Conservation (phyloP, 2,113 vertebrate genomes). For the Chloropsis hardwickii region DNA sequence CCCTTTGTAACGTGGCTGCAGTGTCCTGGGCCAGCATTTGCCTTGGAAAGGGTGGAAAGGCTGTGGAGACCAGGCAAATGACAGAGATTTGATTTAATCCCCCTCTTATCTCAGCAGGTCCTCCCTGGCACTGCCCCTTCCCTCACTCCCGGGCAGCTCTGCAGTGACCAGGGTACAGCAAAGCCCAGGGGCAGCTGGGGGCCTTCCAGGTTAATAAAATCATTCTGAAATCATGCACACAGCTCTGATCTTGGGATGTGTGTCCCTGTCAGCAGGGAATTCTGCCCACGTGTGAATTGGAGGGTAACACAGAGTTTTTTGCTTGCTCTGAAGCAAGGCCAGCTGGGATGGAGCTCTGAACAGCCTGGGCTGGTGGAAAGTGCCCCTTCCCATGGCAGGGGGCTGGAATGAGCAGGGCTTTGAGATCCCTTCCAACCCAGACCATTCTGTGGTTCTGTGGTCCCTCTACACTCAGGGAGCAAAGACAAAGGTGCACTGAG, state of each 20-base stretch:
- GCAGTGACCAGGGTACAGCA: not conserved
- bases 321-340: not conserved
- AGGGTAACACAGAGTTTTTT: not conserved
- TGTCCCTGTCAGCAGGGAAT: not conserved
- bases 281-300: rapidly evolving
- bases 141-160: not conserved
- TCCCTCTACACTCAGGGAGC: not conserved
- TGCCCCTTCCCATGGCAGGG: not conserved
- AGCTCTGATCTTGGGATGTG: not conserved
- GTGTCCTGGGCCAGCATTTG: not conserved
- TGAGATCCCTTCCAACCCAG: not conserved
- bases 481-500: not conserved
- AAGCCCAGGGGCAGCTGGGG: not conserved
- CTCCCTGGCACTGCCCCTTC: not conserved
- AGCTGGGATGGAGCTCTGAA: not conserved
- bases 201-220: not conserved
- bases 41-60: not conserved
- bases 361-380: not conserved
- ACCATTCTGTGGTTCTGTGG: not conserved
- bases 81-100: not conserved
- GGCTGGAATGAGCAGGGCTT: not conserved
- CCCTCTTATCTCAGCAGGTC: not conserved
- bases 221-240: not conserved
- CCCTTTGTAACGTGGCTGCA: not conserved
- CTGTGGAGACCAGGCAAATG: not conserved